Percentiles rank a stretch among this genome's conserved stretches.
phyloP scores from a whole-genome alignment of 2,888 invertebrate genomes.

The Gryllus longicercus region DNA sequence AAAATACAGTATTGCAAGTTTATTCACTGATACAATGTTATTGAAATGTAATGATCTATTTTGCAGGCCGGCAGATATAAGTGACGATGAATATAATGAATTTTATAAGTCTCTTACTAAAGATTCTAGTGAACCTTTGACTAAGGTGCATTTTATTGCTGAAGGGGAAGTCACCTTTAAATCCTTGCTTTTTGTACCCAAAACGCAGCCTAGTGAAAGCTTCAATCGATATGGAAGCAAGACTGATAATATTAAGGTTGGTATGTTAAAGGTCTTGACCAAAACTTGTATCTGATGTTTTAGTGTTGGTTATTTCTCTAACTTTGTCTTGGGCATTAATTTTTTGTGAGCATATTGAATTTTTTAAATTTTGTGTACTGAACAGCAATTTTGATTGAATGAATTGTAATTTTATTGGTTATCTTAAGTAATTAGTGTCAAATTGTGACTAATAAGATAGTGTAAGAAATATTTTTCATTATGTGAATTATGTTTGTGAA shows the following conservation, averaged over 20 bases:
- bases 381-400: no score
- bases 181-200: slow-evolving; percentile 90
- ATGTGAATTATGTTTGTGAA: no score
- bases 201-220: slow-evolving; percentile 83
- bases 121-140: slow-evolving; percentile 76
- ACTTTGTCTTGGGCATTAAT: not conserved
- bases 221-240: slow-evolving; percentile 95
- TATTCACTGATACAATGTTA: no score
- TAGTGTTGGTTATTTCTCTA: not conserved
- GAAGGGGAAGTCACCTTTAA: slow-evolving; percentile 99
- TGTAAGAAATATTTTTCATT: no score
- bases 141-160: slow-evolving; percentile 92
- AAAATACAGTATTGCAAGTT: no score
- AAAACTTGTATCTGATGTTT: not conserved
- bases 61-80: slow-evolving; percentile 66
- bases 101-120: slow-evolving; percentile 96
- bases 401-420: no score
- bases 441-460: no score
- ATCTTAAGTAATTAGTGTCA: no score
- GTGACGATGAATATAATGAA: slow-evolving; percentile 84
- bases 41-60: no score
- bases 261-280: slow-evolving; percentile 5
- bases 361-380: no score
- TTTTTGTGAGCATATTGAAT: no score
- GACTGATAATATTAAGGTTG: slow-evolving; percentile 84